Percentiles rank a stretch among this genome's conserved stretches.
Evolutionary conservation across 2,797 vertebrate genomes (phyloP).

Genomic region (Onychomys leucogaster): DNA sequence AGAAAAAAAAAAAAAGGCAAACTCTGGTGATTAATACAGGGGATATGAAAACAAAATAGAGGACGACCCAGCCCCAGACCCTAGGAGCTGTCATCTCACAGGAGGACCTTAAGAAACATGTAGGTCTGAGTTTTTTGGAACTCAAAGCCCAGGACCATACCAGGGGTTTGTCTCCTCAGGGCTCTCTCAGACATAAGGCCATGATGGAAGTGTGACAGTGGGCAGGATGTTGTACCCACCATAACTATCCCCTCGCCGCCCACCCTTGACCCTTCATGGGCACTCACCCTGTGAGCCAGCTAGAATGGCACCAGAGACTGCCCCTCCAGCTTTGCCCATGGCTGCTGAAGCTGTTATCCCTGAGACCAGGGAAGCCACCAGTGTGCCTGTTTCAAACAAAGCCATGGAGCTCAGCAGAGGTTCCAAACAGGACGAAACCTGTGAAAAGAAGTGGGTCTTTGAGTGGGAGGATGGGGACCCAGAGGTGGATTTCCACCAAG

Average conservation of each 20-base stretch:
- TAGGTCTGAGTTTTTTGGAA: neutral
- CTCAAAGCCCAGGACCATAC: neutral
- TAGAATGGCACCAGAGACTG: neutral
- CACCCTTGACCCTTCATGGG: neutral
- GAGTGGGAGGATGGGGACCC: no score
- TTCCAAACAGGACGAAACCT: neutral
- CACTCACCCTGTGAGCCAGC: neutral
- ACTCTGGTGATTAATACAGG: no score
- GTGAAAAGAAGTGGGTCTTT: neutral
- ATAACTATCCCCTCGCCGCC: fast-evolving
- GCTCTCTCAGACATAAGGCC: neutral
- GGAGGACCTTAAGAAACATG: no score
- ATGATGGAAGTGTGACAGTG: neutral
- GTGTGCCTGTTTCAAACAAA: fast-evolving
- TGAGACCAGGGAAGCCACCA: neutral
- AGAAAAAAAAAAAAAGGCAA: neutral
- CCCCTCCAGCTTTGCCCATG: fast-evolving
- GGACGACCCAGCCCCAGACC: fast-evolving
- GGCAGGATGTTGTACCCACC: neutral
- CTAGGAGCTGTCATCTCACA: neutral
- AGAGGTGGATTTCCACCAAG: neutral
- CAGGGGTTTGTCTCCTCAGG: neutral
- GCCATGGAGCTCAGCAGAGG: neutral
- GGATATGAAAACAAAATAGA: neutral
- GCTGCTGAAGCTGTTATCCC: neutral